A percentile compares a stretch with the other conserved stretches of the same genome.
phyloP scores from a whole-genome alignment of 2,113 vertebrate species.

The Chrysemys picta region DNA sequence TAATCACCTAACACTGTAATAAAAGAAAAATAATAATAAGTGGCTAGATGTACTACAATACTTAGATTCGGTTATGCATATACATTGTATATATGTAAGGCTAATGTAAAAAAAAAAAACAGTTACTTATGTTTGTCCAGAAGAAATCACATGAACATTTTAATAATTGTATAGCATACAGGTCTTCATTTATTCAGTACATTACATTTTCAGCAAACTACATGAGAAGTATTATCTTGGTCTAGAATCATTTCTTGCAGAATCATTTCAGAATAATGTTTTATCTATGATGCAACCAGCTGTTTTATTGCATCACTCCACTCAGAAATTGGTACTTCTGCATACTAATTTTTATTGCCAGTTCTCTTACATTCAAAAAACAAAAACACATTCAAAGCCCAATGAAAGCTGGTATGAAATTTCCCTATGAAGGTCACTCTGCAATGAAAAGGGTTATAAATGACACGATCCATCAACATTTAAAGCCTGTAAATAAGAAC shows the following conservation, averaged over 20 bases:
- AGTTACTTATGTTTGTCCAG: neutral
- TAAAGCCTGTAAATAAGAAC: conserved; percentile 76
- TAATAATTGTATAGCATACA: neutral
- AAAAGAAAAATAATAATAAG: neutral
- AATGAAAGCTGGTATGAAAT: conserved; percentile 47
- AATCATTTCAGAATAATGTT: neutral
- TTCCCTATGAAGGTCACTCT: conserved; percentile 25
- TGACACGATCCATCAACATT: conserved; percentile 71
- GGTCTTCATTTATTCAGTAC: neutral
- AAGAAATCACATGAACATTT: neutral
- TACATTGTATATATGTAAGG: neutral
- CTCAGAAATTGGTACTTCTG: conserved; percentile 12
- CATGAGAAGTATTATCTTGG: neutral
- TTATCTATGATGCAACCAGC: neutral
- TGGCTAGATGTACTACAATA: neutral
- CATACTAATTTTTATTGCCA: neutral
- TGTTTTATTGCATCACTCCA: conserved; percentile 1
- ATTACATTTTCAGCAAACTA: neutral
- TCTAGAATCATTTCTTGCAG: neutral
- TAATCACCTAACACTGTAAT: neutral
- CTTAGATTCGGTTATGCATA: fast-evolving
- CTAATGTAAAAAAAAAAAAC: neutral
- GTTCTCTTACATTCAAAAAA: conserved; percentile 15
- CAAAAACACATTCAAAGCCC: neutral
- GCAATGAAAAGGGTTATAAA: conserved; percentile 62